Evolutionary conservation across 2,113 vertebrate genomes (phyloP).

Genomic region (Cyphomyrus discorhynchus): DNA sequence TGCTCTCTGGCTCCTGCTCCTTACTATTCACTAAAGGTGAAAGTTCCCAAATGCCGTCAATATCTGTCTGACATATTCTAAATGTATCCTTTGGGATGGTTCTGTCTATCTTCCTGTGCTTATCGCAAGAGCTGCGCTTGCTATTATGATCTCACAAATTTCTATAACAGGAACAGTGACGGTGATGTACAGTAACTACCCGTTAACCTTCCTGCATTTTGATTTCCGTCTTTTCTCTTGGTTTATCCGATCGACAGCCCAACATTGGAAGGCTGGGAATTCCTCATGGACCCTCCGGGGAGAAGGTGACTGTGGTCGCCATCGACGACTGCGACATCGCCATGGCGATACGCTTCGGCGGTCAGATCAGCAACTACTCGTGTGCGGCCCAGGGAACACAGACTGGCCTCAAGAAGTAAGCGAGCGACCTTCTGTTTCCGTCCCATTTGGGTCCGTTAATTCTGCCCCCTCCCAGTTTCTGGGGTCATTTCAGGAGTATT

Average conservation of each 20-base stretch:
- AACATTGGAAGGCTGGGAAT: constrained; percentile 84
- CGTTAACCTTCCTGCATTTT: neutral
- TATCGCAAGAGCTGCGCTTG: neutral
- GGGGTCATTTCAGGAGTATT: neutral
- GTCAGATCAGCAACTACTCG: constrained; percentile 83
- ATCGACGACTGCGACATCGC: constrained; percentile 91
- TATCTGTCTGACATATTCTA: neutral
- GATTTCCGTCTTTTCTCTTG: neutral
- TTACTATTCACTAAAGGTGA: neutral
- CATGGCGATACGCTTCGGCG: constrained; percentile 83
- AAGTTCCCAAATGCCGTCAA: neutral
- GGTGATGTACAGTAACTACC: neutral
- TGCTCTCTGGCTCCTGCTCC: neutral
- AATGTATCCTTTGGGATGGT: neutral
- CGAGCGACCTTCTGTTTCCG: neutral
- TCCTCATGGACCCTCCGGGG: constrained; percentile 85
- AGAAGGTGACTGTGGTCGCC: constrained; percentile 90
- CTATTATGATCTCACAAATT: neutral
- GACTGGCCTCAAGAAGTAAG: constrained; percentile 92
- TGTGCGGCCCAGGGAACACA: constrained; percentile 93
- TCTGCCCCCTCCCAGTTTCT: neutral
- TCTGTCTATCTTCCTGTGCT: neutral
- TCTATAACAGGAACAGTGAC: neutral
- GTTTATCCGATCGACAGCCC: constrained; percentile 60
- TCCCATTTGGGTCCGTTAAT: neutral